A percentile compares a stretch with the other conserved stretches of the same genome.
phyloP scores from a whole-genome alignment of 2,113 vertebrate genomes.

The Syrrhaptes paradoxus region DNA sequence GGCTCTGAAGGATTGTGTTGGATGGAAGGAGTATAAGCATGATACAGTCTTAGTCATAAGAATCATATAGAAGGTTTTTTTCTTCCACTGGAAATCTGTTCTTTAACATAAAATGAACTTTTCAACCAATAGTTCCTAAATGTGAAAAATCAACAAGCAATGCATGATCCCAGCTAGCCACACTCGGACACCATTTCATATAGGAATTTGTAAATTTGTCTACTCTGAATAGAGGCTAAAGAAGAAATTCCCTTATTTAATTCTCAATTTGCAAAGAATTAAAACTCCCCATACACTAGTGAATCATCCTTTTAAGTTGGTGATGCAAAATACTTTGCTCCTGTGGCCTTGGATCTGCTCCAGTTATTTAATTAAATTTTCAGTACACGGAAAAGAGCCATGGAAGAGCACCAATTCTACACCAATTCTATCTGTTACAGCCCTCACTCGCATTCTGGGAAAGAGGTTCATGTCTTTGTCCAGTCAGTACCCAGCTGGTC shows the following conservation, averaged over 20 bases:
- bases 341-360: not conserved
- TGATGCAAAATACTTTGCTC: not conserved
- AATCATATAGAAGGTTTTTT: accelerated
- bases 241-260: not conserved
- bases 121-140: not conserved
- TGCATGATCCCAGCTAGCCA: not conserved
- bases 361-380: slow-evolving; percentile 14
- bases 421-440: not conserved
- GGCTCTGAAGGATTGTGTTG: not conserved
- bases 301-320: not conserved
- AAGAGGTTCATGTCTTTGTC: not conserved
- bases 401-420: not conserved
- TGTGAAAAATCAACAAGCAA: not conserved
- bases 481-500: not conserved
- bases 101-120: not conserved
- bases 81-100: not conserved
- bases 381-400: not conserved
- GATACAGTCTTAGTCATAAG: not conserved
- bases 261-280: not conserved
- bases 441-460: not conserved
- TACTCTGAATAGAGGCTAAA: not conserved
- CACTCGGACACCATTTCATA: not conserved
- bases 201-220: not conserved
- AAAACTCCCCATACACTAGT: not conserved
- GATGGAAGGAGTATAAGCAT: not conserved